A percentile compares a stretch with the other conserved stretches of the same genome.
Evolutionary conservation across 2,797 vertebrate genomes (phyloP).

Genomic region (Chaetophractus vellerosus): DNA sequence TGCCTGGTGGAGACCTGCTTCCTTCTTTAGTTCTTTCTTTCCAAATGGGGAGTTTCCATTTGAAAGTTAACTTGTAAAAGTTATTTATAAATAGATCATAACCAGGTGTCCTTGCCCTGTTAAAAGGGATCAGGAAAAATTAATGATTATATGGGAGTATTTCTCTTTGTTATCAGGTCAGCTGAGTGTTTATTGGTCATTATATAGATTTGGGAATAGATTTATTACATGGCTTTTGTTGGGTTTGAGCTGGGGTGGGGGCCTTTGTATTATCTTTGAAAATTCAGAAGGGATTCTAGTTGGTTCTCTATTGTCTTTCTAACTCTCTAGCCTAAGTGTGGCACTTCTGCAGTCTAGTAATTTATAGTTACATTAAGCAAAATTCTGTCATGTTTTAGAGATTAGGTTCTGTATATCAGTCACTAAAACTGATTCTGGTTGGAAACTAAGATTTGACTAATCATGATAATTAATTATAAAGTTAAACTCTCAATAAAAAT

Average conservation of each 20-base stretch:
- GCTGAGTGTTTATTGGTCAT: not conserved
- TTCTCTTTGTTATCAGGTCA: constrained; percentile 4
- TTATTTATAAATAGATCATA: not conserved
- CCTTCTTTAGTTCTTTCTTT: not conserved
- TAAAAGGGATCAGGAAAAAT: not conserved
- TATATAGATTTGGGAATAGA: not conserved
- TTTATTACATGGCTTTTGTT: not conserved
- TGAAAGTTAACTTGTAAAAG: not conserved
- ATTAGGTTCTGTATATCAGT: not conserved
- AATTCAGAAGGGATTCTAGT: not conserved
- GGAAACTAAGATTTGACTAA: constrained; percentile 16
- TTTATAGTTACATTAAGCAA: not conserved
- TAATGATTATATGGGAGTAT: not conserved
- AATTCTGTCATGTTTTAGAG: not conserved
- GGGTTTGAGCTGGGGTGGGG: not conserved
- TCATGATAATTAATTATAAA: not conserved
- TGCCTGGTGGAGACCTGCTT: not conserved
- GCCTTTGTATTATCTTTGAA: not conserved
- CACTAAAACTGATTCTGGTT: constrained; percentile 29
- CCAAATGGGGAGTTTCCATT: not conserved
- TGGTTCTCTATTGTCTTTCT: not conserved
- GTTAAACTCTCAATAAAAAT: not conserved
- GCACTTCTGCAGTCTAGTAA: not conserved
- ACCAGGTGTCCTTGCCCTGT: not conserved
- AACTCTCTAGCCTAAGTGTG: not conserved